Conservation (phyloP, 2,888 invertebrate species). For the Luffia ferchaultella region DNA sequence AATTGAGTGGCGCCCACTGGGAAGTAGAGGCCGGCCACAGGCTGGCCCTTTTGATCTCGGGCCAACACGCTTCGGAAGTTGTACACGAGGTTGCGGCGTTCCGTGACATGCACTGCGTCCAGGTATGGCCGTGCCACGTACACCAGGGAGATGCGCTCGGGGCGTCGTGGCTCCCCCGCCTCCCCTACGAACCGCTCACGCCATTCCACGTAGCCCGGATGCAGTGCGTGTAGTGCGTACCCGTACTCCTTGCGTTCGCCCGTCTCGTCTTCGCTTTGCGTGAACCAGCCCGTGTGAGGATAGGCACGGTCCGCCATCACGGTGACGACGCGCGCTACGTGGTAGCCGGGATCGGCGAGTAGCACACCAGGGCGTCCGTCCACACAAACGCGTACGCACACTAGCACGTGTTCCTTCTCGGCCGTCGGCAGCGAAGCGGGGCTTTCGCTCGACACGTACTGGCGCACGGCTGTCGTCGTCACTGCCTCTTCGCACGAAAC, state of each 20-base stretch:
- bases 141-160: slow-evolving; percentile 73
- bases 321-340: slow-evolving; percentile 84
- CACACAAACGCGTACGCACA: slow-evolving; percentile 77
- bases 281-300: slow-evolving; percentile 91
- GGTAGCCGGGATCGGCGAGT: slow-evolving; percentile 91
- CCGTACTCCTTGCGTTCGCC: slow-evolving; percentile 83
- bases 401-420: slow-evolving; percentile 90
- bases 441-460: slow-evolving; percentile 62
- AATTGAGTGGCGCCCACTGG: slow-evolving; percentile 73
- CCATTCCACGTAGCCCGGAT: slow-evolving; percentile 85
- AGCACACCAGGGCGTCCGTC: slow-evolving; percentile 78
- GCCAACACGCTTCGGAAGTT: slow-evolving; percentile 83
- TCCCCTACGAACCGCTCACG: slow-evolving; percentile 75
- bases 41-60: slow-evolving; percentile 83
- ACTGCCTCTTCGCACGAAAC: slow-evolving; percentile 91
- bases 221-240: slow-evolving; percentile 74
- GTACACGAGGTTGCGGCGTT: slow-evolving; percentile 89
- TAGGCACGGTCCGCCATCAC: slow-evolving; percentile 86
- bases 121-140: slow-evolving; percentile 81
- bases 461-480: slow-evolving; percentile 60
- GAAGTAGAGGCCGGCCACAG: slow-evolving; percentile 87
- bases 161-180: slow-evolving; percentile 56
- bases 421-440: slow-evolving; percentile 69
- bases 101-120: slow-evolving; percentile 86
- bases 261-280: slow-evolving; percentile 75